These are phyloP conservation scores for Trachymyrmex cornetzi DNA, from an alignment of 1,140 invertebrate genomes.

Conservation along the genomic window DNA sequence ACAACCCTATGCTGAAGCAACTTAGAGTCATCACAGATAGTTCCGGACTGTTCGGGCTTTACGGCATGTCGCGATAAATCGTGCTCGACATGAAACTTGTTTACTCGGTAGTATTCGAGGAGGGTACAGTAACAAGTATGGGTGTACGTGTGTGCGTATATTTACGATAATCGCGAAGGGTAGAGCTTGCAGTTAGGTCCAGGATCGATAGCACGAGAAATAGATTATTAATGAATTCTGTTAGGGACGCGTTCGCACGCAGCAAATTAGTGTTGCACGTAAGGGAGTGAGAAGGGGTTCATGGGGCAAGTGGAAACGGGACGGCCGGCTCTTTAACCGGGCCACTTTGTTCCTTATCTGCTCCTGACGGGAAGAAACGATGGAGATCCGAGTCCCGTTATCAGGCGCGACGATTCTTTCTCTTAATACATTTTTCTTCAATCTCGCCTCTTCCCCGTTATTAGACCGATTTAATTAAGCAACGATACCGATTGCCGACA, in stretches of 20 bases:
- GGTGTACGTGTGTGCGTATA: not conserved
- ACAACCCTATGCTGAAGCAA: constrained; percentile 23
- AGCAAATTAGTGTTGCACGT: constrained; percentile 19
- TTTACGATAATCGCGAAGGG: constrained; percentile 17
- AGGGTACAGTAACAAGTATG: not conserved
- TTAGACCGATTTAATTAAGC: constrained; percentile 29
- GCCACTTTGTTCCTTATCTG: constrained; percentile 22
- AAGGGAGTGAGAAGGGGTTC: not conserved
- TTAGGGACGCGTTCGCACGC: constrained; percentile 21
- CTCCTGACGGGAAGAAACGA: not conserved
- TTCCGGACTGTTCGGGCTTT: constrained; percentile 20
- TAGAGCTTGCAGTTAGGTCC: not conserved
- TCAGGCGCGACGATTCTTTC: not conserved
- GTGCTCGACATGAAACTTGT: constrained; percentile 10
- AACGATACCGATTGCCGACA: not conserved
- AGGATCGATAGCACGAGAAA: constrained; percentile 25
- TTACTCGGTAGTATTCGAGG: not conserved
- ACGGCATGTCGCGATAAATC: constrained; percentile 40
- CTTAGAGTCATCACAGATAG: constrained; percentile 5
- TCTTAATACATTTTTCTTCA: not conserved
- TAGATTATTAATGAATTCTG: constrained; percentile 51
- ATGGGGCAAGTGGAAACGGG: not conserved
- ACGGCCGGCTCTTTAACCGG: not conserved
- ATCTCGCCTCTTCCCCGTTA: not conserved
- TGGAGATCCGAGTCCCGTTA: not conserved